phyloP scores from a whole-genome alignment of 2,797 vertebrate genomes.

The Brotula barbata region DNA sequence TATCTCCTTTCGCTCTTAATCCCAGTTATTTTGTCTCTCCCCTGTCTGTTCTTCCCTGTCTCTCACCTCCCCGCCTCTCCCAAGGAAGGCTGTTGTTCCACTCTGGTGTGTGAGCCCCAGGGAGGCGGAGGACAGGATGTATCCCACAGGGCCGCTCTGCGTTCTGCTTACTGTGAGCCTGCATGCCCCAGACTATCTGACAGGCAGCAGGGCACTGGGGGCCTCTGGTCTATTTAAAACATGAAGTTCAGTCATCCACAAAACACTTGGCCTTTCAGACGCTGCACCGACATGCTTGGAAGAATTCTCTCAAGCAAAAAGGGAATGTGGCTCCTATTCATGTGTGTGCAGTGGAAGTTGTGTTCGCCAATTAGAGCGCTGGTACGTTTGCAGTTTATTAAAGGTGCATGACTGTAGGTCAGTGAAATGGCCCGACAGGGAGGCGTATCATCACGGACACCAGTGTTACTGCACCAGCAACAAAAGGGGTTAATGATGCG shows the following conservation, averaged over 20 bases:
- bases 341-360: slow-evolving; percentile 1
- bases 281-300: slow-evolving; percentile 31
- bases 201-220: slow-evolving; percentile 35
- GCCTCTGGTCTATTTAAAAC: slow-evolving; percentile 53
- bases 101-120: slow-evolving; percentile 39
- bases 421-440: slow-evolving; percentile 41
- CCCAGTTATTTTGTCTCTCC: slow-evolving; percentile 8
- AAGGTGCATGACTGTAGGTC: slow-evolving; percentile 17
- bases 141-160: slow-evolving; percentile 53
- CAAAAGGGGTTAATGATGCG: slow-evolving; percentile 70
- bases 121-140: slow-evolving; percentile 59
- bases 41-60: not conserved
- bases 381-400: slow-evolving; percentile 25
- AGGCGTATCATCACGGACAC: slow-evolving; percentile 39
- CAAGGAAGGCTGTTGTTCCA: slow-evolving; percentile 52
- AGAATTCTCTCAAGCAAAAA: slow-evolving; percentile 27
- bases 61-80: not conserved
- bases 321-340: not conserved
- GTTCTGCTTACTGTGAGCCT: slow-evolving; percentile 61
- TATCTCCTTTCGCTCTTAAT: slow-evolving; percentile 22
- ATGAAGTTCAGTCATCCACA: slow-evolving; percentile 55
- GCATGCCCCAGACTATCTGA: slow-evolving; percentile 51
- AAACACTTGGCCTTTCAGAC: slow-evolving; percentile 49
- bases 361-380: not conserved
- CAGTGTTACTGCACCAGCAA: slow-evolving; percentile 44